Evolutionary conservation across 2,888 invertebrate genomes (phyloP).

Genomic region (Ligdia adustata): DNA sequence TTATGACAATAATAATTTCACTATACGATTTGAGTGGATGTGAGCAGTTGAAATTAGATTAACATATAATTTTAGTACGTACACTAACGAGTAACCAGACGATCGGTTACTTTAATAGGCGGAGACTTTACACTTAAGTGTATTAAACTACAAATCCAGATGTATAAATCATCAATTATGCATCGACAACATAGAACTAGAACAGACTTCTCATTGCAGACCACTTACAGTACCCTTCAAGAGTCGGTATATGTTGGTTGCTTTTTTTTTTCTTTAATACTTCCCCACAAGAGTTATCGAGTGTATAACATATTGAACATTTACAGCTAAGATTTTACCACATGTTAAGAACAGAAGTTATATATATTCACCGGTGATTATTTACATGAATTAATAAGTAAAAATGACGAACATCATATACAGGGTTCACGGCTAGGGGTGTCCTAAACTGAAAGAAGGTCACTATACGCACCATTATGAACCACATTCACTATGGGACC

Average conservation of each 20-base stretch:
- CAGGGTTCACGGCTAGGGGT: no score
- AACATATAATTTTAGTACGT: constrained; percentile 73
- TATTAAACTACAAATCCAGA: constrained; percentile 81
- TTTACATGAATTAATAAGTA: no score
- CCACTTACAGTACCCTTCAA: constrained; percentile 18
- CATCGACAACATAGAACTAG: constrained; percentile 76
- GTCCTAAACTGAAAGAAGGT: no score
- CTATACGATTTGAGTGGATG: constrained; percentile 49
- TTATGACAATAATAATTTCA: constrained; percentile 25
- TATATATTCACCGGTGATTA: no score
- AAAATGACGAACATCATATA: no score
- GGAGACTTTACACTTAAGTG: constrained; percentile 82
- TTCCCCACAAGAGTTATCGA: no score
- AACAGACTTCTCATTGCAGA: constrained; percentile 60
- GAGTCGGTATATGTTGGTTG: not conserved
- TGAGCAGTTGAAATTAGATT: constrained; percentile 62
- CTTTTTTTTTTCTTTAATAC: no score
- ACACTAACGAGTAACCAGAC: constrained; percentile 80
- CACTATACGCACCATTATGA: no score
- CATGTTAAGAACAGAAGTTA: no score
- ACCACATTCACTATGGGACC: no score
- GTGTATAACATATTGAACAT: no score
- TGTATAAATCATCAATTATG: constrained; percentile 81
- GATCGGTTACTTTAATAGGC: constrained; percentile 79
- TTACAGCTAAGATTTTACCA: no score